phyloP scores from a whole-genome alignment of 1,140 invertebrate species.

The Phortica variegata region DNA sequence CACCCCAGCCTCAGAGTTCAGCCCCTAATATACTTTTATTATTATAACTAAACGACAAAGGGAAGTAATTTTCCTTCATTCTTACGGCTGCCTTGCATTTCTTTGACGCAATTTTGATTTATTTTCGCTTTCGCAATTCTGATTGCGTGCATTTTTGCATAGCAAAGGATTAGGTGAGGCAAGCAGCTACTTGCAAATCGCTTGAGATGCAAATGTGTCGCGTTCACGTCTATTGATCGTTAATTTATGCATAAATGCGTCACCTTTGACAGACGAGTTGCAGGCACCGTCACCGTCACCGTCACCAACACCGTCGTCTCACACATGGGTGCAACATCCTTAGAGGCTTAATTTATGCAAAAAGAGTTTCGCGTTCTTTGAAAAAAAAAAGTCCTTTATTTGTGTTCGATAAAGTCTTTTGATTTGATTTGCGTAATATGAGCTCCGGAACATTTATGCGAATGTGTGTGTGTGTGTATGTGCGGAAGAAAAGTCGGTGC shows the following conservation, averaged over 20 bases:
- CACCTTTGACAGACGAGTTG: constrained; percentile 33
- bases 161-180: no score
- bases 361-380: constrained; percentile 27
- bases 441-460: constrained; percentile 22
- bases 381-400: constrained; percentile 15
- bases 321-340: constrained; percentile 16
- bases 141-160: no score
- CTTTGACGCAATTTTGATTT: constrained; percentile 13
- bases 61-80: constrained; percentile 2
- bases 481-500: no score
- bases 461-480: no score
- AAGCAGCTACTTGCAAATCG: no score
- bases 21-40: constrained; percentile 46
- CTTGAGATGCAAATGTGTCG: constrained; percentile 43
- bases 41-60: constrained; percentile 8
- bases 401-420: constrained; percentile 13
- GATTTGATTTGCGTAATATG: constrained; percentile 43
- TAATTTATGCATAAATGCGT: constrained; percentile 55
- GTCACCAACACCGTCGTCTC: no score
- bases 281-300: no score
- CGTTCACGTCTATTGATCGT: constrained; percentile 47
- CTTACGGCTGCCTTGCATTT: constrained; percentile 42
- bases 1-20: not conserved
- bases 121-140: constrained; percentile 21
- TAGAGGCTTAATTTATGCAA: constrained; percentile 42